Evolutionary conservation across 2,888 invertebrate species (phyloP), one percentile per base, ranked within the genome.

Genomic region (Ectobius pallidus): DNA sequence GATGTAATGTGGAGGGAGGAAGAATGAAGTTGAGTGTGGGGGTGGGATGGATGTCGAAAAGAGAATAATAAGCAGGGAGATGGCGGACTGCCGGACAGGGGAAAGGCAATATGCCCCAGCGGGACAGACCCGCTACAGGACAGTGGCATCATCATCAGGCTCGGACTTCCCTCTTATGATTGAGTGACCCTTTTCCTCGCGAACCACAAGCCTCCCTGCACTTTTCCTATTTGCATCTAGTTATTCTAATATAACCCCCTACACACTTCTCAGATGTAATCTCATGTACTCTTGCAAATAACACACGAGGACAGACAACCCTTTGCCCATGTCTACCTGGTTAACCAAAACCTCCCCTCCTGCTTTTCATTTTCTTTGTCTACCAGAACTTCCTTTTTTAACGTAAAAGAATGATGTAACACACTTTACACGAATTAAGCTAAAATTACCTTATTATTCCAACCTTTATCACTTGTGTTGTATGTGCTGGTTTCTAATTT

Each of bases 221-320:
- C 65, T 65, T 65, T 65, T 65, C 65, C 65, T 46, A 65, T 65
- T 65, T 65, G 65, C 65, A 65, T 65, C 44, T 65, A 65, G 65
- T 65, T 65, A 65, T 65, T 65, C 65, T 65, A 65, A 65, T 65
- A 46, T 44, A 65, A 14, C 46, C 65, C 32, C 44, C 65, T 27
- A 42, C 22, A 7, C 65, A 27, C 65, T 44, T 46, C 65, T 65
- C 65, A 65, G 65, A 65, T 65, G 44, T 65, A 58, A 58, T 58
- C 58, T 30, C n/a, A 58, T 58, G 58, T 7, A 9, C 52, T 58
- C 27, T 30, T 27, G 58, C 18, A 30, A 16, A 30, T 58, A 58
- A 58, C 30, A 30, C 9, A 30, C 16, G 6, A 58, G 30, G 58
- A 25, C 58, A 30, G 27, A 30, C 27, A 18, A 2, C 9, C n/a